A percentile compares a stretch with the other conserved stretches of the same genome.
Conservation (phyloP, 2,888 invertebrate species). For the Heteropelma amictum region DNA sequence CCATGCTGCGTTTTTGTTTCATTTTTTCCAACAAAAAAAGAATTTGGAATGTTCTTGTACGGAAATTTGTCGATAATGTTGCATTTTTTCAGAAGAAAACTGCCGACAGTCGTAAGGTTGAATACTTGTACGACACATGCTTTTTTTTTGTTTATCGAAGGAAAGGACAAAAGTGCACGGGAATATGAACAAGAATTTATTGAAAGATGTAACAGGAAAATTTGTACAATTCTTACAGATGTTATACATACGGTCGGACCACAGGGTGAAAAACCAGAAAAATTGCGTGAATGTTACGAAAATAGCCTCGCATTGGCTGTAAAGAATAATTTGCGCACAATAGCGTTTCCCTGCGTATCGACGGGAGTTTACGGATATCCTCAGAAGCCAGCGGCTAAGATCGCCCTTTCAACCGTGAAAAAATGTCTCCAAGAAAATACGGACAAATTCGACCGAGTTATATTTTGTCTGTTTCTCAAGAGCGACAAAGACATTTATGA, state of each 20-base stretch:
- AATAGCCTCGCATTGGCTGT: slow-evolving; percentile 82
- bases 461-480: slow-evolving; percentile 89
- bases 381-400: slow-evolving; percentile 86
- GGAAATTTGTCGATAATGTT: no score
- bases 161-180: no score
- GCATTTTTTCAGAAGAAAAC: no score
- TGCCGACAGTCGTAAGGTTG: no score
- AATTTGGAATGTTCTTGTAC: neutral
- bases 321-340: slow-evolving; percentile 81
- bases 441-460: slow-evolving; percentile 83
- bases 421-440: slow-evolving; percentile 81
- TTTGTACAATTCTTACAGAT: slow-evolving; percentile 80
- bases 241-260: slow-evolving; percentile 96
- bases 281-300: slow-evolving; percentile 85
- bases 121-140: no score
- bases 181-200: neutral
- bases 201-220: neutral
- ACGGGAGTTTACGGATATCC: slow-evolving; percentile 96
- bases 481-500: slow-evolving; percentile 87
- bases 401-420: slow-evolving; percentile 85
- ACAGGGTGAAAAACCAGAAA: slow-evolving; percentile 83
- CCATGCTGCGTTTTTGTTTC: no score
- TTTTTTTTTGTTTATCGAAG: no score
- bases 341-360: slow-evolving; percentile 94
- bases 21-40: no score